Evolutionary conservation across 2,113 vertebrate species (phyloP).

Genomic region (Sphaerodactylus townsendi): DNA sequence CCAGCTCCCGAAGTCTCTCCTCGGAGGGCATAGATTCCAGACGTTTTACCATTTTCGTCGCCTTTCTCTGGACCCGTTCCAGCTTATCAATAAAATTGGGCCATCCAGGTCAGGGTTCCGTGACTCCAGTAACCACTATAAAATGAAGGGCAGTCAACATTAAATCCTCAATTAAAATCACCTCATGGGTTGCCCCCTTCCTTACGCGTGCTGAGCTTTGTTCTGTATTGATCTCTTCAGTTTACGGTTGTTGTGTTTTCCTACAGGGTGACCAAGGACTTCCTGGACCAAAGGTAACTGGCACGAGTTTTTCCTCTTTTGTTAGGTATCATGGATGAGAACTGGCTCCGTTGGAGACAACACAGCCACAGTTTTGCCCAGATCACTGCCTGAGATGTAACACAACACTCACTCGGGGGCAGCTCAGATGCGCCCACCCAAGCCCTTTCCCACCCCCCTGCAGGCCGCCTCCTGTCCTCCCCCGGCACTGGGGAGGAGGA

Average conservation of each 20-base stretch:
- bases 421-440: too few species aligned
- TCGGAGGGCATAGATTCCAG: too few species aligned
- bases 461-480: neutral
- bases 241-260: constrained; percentile 22
- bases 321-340: neutral
- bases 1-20: too few species aligned
- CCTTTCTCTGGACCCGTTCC: too few species aligned
- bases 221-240: neutral
- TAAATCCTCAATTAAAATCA: neutral
- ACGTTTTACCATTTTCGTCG: too few species aligned
- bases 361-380: neutral
- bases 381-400: neutral
- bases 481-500: too few species aligned
- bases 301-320: neutral
- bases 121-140: neutral
- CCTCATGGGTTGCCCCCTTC: neutral
- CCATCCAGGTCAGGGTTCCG: neutral
- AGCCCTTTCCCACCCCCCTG: too few species aligned
- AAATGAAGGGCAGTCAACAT: neutral
- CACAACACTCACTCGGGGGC: neutral
- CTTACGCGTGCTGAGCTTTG: neutral
- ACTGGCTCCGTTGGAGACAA: neutral
- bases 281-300: constrained; percentile 85
- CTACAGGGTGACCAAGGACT: constrained; percentile 85
- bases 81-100: too few species aligned